Conservation (phyloP, 2,888 invertebrate species). For the Alviniconcha strummeri region DNA sequence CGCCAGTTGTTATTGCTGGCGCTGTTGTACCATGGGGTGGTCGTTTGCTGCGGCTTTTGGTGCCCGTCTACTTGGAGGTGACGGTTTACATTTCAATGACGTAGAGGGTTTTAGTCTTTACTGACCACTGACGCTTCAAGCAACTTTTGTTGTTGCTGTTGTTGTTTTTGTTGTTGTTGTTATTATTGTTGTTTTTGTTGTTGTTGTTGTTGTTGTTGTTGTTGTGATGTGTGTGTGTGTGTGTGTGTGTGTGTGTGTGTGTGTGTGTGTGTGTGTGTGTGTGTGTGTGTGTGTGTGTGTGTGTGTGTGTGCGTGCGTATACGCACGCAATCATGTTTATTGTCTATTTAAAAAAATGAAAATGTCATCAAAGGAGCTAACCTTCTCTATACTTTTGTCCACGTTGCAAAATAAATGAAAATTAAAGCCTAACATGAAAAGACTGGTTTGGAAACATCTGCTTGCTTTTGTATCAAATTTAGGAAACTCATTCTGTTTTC, state of each 20-base stretch:
- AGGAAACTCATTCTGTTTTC: no score
- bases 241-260: constrained; percentile 10
- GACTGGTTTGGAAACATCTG: no score
- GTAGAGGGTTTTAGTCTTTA: no score
- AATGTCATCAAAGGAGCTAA: no score
- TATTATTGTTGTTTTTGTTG: background rate
- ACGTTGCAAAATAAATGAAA: background rate
- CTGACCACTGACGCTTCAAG: no score
- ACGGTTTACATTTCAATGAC: no score
- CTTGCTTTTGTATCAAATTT: no score
- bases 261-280: constrained; percentile 24
- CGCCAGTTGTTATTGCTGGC: constrained; percentile 8
- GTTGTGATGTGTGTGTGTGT: background rate
- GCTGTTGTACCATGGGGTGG: background rate
- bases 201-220: background rate
- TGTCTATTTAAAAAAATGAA: background rate
- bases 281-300: constrained; percentile 17
- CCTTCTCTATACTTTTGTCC: background rate
- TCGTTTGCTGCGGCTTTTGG: no score
- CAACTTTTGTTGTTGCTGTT: no score
- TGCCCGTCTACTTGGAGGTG: no score
- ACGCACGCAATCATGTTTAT: background rate
- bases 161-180: background rate
- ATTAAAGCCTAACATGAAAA: no score
- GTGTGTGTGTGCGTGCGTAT: constrained; percentile 9